Base-by-base conservation (phyloP, 2,797 vertebrate genomes). In the Myripristis jacobus region DNA sequence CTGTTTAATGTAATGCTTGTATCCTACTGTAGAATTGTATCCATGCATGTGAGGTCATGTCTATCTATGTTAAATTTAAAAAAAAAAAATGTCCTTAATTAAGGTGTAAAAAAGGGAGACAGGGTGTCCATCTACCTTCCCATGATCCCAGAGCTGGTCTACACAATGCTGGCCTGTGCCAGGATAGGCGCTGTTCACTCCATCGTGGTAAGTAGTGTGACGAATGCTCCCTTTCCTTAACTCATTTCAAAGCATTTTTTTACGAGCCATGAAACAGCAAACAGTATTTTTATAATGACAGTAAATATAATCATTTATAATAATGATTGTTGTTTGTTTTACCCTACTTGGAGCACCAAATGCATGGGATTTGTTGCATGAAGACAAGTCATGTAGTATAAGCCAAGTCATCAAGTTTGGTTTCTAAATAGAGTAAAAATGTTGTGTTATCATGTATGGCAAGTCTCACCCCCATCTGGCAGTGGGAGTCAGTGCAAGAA, bases 91-190 rank as follows among this genome's bases (percentile, higher is more conserved):
- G 64, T 78, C 31, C 8, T 34, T 71, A 25, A 47, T 66, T 1
- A 70, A 94, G 93, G 93, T 75, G 92, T 95, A n/a, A 91, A 89
- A 70, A 94, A 93, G 81, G 94, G 94, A 58, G 94, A 95, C 81
- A 84, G 89, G 24, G 94, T 95, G 63, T 94, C 94, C 1, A 92
- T 95, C 75, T 95, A 95, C 85, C 88, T 95, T 27, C 94, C 94
- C 54, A 95, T 95, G 94, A 94, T 95, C 69, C 94, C 94, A 36
- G 94, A 95, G 89, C 88, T 95, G 52, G 91, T 95, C 54, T 93
- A 87, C 85, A 73, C 87, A 1, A 94, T 95, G 94, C 70, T 95
- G 87, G 94, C 94, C 66, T 95, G 94, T 73, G 93, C 93, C 29
- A 84, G 94, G 75, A 94, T 95, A 48, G 94, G 94, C 0, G 94